Evolutionary conservation across 2,888 invertebrate genomes (phyloP).

Genomic region (Hipparchia sbordonii): DNA sequence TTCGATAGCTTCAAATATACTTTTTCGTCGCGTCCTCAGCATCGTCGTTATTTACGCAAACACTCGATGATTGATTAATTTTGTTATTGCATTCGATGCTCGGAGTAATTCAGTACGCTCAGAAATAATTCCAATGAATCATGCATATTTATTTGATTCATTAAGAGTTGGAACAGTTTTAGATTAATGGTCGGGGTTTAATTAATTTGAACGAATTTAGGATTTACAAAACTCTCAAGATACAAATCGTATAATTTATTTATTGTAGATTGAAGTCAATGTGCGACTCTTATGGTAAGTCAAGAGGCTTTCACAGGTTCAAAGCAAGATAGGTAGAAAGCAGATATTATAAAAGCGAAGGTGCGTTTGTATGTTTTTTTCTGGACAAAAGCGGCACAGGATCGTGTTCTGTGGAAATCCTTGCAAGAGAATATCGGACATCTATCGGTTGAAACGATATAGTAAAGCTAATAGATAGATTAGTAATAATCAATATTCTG

Average conservation of each 20-base stretch:
- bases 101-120: not conserved
- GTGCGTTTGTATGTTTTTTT: too few species aligned
- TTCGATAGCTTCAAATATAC: constrained; percentile 17
- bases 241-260: not conserved
- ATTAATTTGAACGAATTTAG: not conserved
- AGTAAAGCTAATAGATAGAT: not conserved
- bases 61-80: constrained; percentile 29
- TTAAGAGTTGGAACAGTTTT: constrained; percentile 4
- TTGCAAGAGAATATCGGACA: too few species aligned
- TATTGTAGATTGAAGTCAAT: too few species aligned
- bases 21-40: not conserved
- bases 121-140: constrained; percentile 17
- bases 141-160: constrained; percentile 1
- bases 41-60: constrained; percentile 3
- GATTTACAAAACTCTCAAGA: not conserved
- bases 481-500: constrained; percentile 27
- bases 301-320: too few species aligned
- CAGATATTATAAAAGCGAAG: too few species aligned
- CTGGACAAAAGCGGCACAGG: too few species aligned
- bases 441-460: too few species aligned
- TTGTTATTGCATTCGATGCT: constrained; percentile 16
- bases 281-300: too few species aligned
- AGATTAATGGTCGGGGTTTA: not conserved
- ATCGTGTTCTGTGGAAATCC: too few species aligned
- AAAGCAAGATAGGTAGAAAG: too few species aligned